These are phyloP conservation scores for Xanthia togata DNA, from an alignment of 2,888 invertebrate genomes.

Conservation along the genomic window DNA sequence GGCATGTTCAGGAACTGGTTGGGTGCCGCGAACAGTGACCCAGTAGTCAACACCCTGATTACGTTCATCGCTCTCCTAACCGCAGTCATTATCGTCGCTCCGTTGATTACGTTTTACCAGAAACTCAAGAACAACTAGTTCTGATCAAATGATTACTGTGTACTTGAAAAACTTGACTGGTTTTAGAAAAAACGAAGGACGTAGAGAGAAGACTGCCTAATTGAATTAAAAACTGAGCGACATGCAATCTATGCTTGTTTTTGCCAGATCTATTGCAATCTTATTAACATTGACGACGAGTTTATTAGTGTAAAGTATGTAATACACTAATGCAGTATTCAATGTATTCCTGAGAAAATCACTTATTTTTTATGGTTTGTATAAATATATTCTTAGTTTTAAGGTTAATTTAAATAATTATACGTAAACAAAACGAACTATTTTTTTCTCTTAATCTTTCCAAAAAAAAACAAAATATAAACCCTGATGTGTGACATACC, in stretches of 20 bases:
- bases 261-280: constrained; percentile 9
- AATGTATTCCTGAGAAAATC: constrained; percentile 11
- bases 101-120: constrained; percentile 71
- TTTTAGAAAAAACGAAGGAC: background rate
- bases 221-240: constrained; percentile 4
- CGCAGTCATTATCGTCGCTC: constrained; percentile 75
- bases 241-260: background rate
- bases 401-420: constrained; percentile 25
- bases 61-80: constrained; percentile 70
- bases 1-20: constrained; percentile 70
- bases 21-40: constrained; percentile 39
- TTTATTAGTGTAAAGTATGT: constrained; percentile 5
- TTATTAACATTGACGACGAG: background rate
- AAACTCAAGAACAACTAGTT: constrained; percentile 60
- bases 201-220: constrained; percentile 9
- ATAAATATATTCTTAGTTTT: constrained; percentile 41
- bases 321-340: background rate
- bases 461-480: background rate
- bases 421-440: background rate
- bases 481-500: background rate
- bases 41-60: constrained; percentile 71
- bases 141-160: background rate
- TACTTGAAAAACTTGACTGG: background rate
- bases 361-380: constrained; percentile 31
- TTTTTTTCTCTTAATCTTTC: background rate